Conservation (phyloP, 92 coral and sea anemone species). For the Micromussa lordhowensis region DNA sequence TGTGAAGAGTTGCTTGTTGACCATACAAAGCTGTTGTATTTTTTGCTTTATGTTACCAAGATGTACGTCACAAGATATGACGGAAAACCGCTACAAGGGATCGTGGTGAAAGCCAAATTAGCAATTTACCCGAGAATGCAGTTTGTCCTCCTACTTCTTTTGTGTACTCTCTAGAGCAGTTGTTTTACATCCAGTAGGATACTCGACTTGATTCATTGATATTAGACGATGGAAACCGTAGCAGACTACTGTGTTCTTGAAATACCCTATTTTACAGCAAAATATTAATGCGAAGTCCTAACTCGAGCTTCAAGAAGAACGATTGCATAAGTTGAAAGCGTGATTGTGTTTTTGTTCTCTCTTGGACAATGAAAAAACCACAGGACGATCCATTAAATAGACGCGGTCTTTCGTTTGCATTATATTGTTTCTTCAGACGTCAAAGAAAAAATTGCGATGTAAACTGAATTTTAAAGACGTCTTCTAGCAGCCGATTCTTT, state of each 20-base stretch:
- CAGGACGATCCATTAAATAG: not conserved
- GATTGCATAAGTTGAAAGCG: not conserved
- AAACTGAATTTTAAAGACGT: not conserved
- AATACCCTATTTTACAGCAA: not conserved
- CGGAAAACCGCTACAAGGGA: not conserved
- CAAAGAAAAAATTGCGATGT: not conserved
- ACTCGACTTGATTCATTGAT: not conserved
- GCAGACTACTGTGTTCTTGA: not conserved
- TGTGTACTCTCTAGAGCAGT: not conserved
- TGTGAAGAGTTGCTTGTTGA: not conserved
- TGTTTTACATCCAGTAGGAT: not conserved
- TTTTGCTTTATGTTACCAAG: not conserved
- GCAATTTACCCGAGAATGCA: not conserved
- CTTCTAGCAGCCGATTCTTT: not conserved
- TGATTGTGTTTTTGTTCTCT: conserved; percentile 1
- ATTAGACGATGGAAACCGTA: not conserved
- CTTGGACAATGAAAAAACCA: not conserved
- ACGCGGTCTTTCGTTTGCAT: not conserved
- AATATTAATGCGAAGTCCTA: not conserved
- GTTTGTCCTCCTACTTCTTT: not conserved
- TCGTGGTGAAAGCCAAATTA: not conserved
- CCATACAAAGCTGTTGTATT: not conserved
- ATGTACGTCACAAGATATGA: not conserved
- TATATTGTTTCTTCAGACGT: not conserved
- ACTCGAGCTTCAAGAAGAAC: not conserved